These are phyloP conservation scores for Vesta saturnalis DNA, from an alignment of 2,888 invertebrate genomes.

Conservation along the genomic window DNA sequence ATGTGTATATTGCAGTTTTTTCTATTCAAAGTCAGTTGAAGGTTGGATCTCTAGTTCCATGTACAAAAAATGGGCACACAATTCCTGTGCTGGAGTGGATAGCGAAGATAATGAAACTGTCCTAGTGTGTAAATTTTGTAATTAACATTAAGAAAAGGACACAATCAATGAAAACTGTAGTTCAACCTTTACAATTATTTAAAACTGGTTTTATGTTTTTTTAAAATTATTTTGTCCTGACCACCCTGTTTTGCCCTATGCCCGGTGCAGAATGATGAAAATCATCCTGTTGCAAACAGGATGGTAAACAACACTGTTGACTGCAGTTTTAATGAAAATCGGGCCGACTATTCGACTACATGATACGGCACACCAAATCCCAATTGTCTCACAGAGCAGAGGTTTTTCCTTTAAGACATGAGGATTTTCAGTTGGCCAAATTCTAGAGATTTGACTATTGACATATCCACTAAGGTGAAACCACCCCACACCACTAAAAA, in stretches of 20 bases:
- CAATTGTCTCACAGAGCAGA: too few species aligned
- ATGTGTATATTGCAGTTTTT: background rate
- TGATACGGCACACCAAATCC: too few species aligned
- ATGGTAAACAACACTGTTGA: too few species aligned
- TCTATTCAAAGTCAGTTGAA: background rate
- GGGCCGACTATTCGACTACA: too few species aligned
- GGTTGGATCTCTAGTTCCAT: background rate
- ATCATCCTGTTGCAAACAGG: too few species aligned
- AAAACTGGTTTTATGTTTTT: background rate
- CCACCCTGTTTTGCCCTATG: background rate
- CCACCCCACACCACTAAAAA: too few species aligned
- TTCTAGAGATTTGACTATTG: too few species aligned
- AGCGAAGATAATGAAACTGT: slow-evolving; percentile 8
- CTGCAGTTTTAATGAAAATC: too few species aligned
- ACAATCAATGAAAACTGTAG: background rate
- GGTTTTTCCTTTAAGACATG: too few species aligned
- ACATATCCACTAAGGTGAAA: too few species aligned
- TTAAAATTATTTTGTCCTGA: background rate
- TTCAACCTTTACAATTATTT: background rate
- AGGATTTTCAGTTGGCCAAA: too few species aligned
- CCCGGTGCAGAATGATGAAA: background rate
- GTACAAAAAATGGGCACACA: slow-evolving; percentile 9
- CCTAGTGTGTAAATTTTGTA: background rate
- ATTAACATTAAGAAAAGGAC: background rate
- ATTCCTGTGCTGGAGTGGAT: too few species aligned